Percentiles rank a stretch among this genome's conserved stretches.
phyloP scores from a whole-genome alignment of 2,113 vertebrate genomes.

The Mesocricetus auratus region DNA sequence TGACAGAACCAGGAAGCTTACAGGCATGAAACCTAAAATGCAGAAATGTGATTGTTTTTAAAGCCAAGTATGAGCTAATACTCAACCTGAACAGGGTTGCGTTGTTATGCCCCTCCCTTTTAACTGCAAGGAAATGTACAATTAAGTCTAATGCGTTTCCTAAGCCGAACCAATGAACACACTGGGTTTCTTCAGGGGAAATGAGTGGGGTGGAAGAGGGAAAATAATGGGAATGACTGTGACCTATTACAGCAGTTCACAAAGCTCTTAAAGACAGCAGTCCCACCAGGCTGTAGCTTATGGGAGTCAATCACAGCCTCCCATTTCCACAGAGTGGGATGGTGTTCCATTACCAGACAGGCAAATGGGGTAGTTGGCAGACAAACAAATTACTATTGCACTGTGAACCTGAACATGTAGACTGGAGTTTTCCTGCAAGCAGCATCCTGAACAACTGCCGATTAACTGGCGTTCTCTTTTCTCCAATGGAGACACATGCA shows the following conservation, averaged over 20 bases:
- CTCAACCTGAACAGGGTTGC: not conserved
- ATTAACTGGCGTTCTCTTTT: not conserved
- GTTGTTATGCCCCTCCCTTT: not conserved
- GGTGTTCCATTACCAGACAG: slow-evolving; percentile 43
- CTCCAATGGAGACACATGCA: not conserved
- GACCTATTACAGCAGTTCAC: slow-evolving; percentile 33
- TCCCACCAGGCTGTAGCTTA: not conserved
- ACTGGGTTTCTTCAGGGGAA: slow-evolving; percentile 50
- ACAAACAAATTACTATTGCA: not conserved
- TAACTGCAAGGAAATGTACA: slow-evolving; percentile 2
- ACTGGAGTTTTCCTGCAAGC: not conserved
- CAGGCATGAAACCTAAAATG: not conserved
- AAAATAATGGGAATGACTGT: slow-evolving; percentile 52
- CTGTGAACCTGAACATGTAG: slow-evolving; percentile 7
- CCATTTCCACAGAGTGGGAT: not conserved
- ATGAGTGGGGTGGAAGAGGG: not conserved
- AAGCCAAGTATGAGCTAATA: not conserved
- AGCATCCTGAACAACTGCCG: not conserved
- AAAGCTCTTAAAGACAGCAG: not conserved
- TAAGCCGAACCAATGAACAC: not conserved
- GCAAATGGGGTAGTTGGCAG: not conserved
- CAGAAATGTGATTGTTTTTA: slow-evolving; percentile 1
- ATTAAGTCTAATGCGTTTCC: slow-evolving; percentile 5
- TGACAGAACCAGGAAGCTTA: not conserved
- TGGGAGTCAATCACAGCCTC: slow-evolving; percentile 9